Evolutionary conservation across 2,797 vertebrate genomes (phyloP).

Genomic region (Ispidina picta): DNA sequence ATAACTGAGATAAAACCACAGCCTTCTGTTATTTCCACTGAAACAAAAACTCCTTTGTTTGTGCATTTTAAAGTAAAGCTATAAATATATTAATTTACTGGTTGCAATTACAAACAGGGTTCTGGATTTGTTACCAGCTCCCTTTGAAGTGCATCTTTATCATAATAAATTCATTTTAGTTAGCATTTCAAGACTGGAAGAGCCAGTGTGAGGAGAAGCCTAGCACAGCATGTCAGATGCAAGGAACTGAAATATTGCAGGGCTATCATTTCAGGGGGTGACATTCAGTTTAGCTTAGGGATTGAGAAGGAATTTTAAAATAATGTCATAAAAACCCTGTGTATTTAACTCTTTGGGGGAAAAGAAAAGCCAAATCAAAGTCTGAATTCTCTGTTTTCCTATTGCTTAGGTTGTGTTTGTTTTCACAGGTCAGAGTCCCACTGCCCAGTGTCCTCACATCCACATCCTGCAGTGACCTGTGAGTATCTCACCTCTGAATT

Average conservation of each 20-base stretch:
- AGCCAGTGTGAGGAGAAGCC: background rate
- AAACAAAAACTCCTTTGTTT: background rate
- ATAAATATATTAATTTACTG: background rate
- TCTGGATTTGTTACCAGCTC: background rate
- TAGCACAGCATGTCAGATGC: background rate
- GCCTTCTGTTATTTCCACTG: background rate
- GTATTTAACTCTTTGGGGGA: background rate
- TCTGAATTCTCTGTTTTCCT: conserved; percentile 21
- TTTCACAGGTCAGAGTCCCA: conserved; percentile 31
- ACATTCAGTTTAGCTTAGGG: background rate
- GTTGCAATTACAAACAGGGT: background rate
- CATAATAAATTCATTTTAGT: background rate
- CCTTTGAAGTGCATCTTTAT: background rate
- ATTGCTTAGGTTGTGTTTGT: conserved; percentile 34
- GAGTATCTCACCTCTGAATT: conserved; percentile 39
- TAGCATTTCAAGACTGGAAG: background rate
- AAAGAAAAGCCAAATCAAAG: background rate
- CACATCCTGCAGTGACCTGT: background rate
- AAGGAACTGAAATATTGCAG: background rate
- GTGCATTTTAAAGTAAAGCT: background rate
- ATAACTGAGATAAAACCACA: background rate
- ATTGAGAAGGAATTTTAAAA: background rate
- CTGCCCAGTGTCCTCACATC: background rate
- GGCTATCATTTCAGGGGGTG: background rate
- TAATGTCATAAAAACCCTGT: background rate